Evolutionary conservation across 2,113 vertebrate species (phyloP).

Genomic region (Serilophus lunatus): DNA sequence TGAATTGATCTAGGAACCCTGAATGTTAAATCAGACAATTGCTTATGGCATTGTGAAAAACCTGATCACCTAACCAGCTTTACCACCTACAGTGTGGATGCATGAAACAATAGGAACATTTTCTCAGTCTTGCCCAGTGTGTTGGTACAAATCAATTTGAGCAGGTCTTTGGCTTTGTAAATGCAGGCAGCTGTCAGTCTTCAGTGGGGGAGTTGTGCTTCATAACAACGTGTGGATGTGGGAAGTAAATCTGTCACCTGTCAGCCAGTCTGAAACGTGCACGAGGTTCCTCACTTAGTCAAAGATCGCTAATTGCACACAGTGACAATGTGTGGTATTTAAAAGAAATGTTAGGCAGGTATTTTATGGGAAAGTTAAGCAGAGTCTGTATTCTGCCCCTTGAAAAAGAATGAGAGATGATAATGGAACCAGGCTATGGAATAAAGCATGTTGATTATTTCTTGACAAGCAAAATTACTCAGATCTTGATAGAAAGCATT

Average conservation of each 20-base stretch:
- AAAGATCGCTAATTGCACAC: background rate
- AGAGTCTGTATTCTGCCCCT: background rate
- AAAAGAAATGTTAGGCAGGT: constrained; percentile 2
- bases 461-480: constrained; percentile 55
- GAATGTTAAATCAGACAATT: background rate
- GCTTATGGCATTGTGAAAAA: background rate
- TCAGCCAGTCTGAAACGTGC: constrained; percentile 22
- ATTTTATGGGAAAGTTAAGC: background rate
- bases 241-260: constrained; percentile 53
- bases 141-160: constrained; percentile 21
- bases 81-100: background rate
- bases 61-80: background rate
- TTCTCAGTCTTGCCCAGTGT: background rate
- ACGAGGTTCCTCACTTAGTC: background rate
- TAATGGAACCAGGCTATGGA: background rate
- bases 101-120: constrained; percentile 4
- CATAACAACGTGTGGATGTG: constrained; percentile 10
- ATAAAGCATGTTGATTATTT: background rate
- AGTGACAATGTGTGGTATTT: constrained; percentile 7
- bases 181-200: constrained; percentile 41
- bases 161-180: background rate
- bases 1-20: background rate
- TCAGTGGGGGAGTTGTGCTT: constrained; percentile 19
- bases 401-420: background rate
- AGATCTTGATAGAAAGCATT: constrained; percentile 3